Evolutionary conservation across 2,113 vertebrate species (phyloP).

Genomic region (Menura novaehollandiae): DNA sequence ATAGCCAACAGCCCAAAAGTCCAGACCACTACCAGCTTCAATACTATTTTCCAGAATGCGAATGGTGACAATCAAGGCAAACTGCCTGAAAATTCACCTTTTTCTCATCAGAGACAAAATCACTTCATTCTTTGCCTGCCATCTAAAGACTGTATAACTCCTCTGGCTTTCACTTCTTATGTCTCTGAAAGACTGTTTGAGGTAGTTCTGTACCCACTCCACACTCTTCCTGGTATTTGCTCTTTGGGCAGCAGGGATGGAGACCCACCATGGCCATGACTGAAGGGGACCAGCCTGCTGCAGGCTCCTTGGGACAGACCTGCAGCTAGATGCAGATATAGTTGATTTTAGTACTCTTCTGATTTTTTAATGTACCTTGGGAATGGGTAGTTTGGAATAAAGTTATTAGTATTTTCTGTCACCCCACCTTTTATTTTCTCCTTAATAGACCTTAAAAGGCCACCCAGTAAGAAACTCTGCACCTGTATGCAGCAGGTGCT

Average conservation of each 20-base stretch:
- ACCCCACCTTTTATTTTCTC: background rate
- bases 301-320: background rate
- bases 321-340: background rate
- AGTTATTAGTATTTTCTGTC: background rate
- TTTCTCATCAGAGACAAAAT: background rate
- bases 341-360: conserved; percentile 2
- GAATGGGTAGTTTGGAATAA: background rate
- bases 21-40: background rate
- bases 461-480: background rate
- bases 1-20: background rate
- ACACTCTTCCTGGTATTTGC: fast-evolving
- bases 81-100: background rate
- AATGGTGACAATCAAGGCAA: background rate
- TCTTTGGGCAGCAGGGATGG: background rate
- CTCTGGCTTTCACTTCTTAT: background rate
- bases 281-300: background rate
- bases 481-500: background rate
- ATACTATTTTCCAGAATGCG: background rate
- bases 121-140: background rate
- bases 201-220: background rate
- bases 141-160: background rate
- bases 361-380: conserved; percentile 6
- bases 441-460: conserved; percentile 10
- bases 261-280: fast-evolving
- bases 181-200: background rate